phyloP scores from a whole-genome alignment of 2,797 vertebrate species.

The Gymnoscopelus microlampas region DNA sequence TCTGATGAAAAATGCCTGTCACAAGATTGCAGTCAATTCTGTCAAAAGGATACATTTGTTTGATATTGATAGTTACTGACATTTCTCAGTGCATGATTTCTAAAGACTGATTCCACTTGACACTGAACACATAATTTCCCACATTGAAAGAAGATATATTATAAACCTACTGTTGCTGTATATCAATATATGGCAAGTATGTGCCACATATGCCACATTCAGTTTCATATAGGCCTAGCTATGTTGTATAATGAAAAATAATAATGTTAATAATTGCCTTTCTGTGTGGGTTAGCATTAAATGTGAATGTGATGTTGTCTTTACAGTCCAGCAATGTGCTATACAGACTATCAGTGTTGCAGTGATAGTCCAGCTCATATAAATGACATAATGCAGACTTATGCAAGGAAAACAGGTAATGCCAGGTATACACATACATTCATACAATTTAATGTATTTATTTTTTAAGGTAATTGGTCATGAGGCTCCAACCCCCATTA shows the following conservation, averaged over 20 bases:
- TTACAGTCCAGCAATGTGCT: conserved; percentile 65
- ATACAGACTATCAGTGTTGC: conserved; percentile 75
- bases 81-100: too few relatives aligned
- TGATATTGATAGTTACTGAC: too few relatives aligned
- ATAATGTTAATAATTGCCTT: neutral
- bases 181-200: too few relatives aligned
- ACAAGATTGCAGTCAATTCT: too few relatives aligned
- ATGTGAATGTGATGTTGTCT: conserved; percentile 40
- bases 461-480: neutral
- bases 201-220: neutral
- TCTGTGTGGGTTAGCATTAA: conserved; percentile 2
- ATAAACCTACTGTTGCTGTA: too few relatives aligned
- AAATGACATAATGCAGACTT: conserved; percentile 85
- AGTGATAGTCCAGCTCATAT: conserved; percentile 83
- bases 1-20: too few relatives aligned
- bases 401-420: conserved; percentile 89
- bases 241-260: too few relatives aligned
- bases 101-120: neutral
- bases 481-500: neutral
- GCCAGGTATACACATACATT: neutral
- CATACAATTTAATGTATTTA: neutral
- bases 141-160: neutral
- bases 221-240: neutral
- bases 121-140: neutral
- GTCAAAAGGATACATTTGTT: too few relatives aligned